Base-by-base conservation (phyloP, 1,140 invertebrate genomes). In the Teleopsis dalmanni region DNA sequence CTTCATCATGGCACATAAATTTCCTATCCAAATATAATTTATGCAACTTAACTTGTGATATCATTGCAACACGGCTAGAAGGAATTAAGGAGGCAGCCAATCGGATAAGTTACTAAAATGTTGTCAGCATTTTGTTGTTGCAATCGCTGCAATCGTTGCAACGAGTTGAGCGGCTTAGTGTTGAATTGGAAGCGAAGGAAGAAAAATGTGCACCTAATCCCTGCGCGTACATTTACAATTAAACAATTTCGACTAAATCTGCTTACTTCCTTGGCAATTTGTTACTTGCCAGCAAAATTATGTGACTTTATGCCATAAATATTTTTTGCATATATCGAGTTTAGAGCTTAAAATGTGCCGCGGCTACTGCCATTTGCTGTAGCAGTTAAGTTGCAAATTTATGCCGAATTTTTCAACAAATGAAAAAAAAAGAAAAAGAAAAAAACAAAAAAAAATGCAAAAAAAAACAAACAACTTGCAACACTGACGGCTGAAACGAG, bases 161-260 rank as follows among this genome's bases (percentile, higher is more conserved):
- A n/a, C n/a, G n/a, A n/a, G n/a, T n/a, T n/a, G n/a, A n/a, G n/a
- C n/a, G n/a, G n/a, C n/a, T n/a, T n/a, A n/a, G n/a, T n/a, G n/a
- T n/a, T n/a, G n/a, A n/a, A n/a, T n/a, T n/a, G n/a, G n/a, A n/a
- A n/a, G n/a, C n/a, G n/a, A n/a, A n/a, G n/a, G n/a, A n/a, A n/a
- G n/a, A n/a, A n/a, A n/a, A n/a, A 18, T 29, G 26, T 18, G 13
- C 3, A 31, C 16, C 14, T 43, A 43, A 43, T 43, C 26, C 41
- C 11, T 13, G 13, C 31, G 26, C 41, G 27, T 22, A 54, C 57
- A 53, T 55, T 57, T 48, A 66, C 64, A 66, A 66, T 66, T 66
- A 66, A 66, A 66, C 64, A 66, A 67, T 66, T 67, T 67, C 64
- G 64, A 67, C 64, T 66, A 66, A 66, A 66, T 66, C 63, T 66